These are phyloP conservation scores for Stenodema calcarata DNA, from an alignment of 2,888 invertebrate genomes.

Conservation along the genomic window DNA sequence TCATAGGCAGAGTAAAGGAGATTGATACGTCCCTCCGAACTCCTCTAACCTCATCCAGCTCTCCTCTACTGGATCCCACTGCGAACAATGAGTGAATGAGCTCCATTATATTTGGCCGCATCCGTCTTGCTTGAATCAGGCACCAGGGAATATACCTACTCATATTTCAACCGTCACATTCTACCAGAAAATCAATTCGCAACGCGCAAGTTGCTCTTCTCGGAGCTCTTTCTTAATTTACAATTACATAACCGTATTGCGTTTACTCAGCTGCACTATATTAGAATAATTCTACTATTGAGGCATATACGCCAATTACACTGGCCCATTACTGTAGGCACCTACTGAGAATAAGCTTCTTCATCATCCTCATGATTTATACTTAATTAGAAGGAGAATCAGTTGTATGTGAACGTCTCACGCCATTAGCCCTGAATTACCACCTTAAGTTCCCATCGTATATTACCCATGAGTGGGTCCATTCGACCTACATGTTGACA, in stretches of 20 bases:
- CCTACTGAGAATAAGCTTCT: too few relatives aligned
- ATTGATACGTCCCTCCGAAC: slow-evolving; percentile 24
- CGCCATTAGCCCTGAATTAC: too few relatives aligned
- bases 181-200: not conserved
- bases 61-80: not conserved
- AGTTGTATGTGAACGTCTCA: too few relatives aligned
- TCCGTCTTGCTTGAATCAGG: slow-evolving; percentile 35
- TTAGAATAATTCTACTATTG: too few relatives aligned
- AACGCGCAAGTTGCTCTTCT: not conserved
- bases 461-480: too few relatives aligned
- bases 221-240: not conserved
- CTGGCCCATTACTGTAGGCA: too few relatives aligned
- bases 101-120: slow-evolving; percentile 30
- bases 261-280: too few relatives aligned
- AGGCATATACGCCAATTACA: too few relatives aligned
- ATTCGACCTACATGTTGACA: too few relatives aligned
- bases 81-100: slow-evolving; percentile 35
- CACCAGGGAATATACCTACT: not conserved
- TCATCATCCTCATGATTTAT: too few relatives aligned
- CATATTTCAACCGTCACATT: not conserved
- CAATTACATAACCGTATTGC: not conserved
- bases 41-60: not conserved
- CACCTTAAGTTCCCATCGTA: too few relatives aligned
- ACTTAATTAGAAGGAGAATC: too few relatives aligned
- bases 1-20: slow-evolving; percentile 39